Evolutionary conservation across 2,888 invertebrate genomes (phyloP), one percentile per base, ranked within the genome.

Genomic region (Pachycephus smyrnensis): DNA sequence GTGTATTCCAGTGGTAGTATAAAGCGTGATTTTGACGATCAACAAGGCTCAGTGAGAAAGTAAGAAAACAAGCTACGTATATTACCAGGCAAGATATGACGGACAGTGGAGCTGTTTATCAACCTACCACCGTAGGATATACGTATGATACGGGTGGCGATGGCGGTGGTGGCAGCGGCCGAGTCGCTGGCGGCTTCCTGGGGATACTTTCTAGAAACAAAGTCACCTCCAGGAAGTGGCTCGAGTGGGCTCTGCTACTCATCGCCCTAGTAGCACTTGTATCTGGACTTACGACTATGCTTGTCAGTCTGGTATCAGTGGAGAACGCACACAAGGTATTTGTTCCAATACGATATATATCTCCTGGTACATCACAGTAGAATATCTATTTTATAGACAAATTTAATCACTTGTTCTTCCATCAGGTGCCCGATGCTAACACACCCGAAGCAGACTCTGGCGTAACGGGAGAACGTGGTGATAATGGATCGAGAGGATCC

Each of bases 101-200:
- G 71, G 91, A 91, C 80, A 91, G 89, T 77, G 90, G 90, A 80
- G 91, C 91, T 32, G 91, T 91, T 81, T 91, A 91, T 83, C 91
- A 91, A 79, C 91, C 91, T 75, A 91, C 91, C 4, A 91, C 91
- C 35, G 91, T 91, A 76, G 91, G 91, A 73, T 91, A 91, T 77
- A 86, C 89, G 9, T 91, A 91, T 77, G 91, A 91, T 69, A 86
- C 86, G 74, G 89, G 89, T 31, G 87, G 89, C 73, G 90, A 89
- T 78, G 88, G 85, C 6, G 82, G 82, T 11, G 87, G 87, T 23
- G 83, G 84, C 71, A 86, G 87, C 33, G 84, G 88, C 6, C 81
- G 86, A 12, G 84, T 89, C 73, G 87, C 90, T 75, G 88, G 83
- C 76, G 87, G 89, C 15, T 90, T 91, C 78, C 88, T 88, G 73